A percentile compares a stretch with the other conserved stretches of the same genome.
Evolutionary conservation across 2,113 vertebrate genomes (phyloP).

Genomic region (Phoenicopterus ruber): DNA sequence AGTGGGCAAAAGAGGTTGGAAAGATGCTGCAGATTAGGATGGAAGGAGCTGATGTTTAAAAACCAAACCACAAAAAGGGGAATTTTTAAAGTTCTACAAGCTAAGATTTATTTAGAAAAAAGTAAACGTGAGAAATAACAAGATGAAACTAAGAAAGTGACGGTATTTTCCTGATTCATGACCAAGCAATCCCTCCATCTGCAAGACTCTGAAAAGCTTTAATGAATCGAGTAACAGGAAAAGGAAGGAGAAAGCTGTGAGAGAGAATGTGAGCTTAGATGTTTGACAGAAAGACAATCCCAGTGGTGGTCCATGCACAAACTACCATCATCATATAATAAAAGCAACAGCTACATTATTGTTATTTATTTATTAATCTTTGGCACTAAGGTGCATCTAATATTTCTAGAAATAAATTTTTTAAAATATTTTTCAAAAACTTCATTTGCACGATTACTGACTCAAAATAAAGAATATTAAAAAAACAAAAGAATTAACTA

Average conservation of each 20-base stretch:
- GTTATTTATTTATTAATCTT: background rate
- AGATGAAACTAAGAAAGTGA: background rate
- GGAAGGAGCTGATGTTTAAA: background rate
- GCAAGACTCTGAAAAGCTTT: background rate
- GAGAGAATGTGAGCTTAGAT: background rate
- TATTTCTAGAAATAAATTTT: background rate
- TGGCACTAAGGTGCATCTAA: background rate
- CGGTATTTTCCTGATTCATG: background rate
- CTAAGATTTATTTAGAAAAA: background rate
- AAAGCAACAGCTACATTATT: background rate
- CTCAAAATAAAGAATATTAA: background rate
- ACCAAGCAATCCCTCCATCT: background rate
- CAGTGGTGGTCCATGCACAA: background rate
- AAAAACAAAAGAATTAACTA: background rate
- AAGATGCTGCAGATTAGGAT: background rate
- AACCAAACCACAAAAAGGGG: background rate
- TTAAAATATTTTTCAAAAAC: background rate
- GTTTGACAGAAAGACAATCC: background rate
- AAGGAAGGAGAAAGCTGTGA: background rate
- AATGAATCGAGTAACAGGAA: background rate
- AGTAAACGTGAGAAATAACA: background rate
- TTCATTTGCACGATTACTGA: background rate
- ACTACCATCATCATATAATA: background rate
- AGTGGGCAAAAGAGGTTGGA: background rate
- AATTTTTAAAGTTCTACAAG: background rate